These are phyloP conservation scores for Anguilla marmorata DNA, from an alignment of 2,797 vertebrate species.

Conservation along the genomic window DNA sequence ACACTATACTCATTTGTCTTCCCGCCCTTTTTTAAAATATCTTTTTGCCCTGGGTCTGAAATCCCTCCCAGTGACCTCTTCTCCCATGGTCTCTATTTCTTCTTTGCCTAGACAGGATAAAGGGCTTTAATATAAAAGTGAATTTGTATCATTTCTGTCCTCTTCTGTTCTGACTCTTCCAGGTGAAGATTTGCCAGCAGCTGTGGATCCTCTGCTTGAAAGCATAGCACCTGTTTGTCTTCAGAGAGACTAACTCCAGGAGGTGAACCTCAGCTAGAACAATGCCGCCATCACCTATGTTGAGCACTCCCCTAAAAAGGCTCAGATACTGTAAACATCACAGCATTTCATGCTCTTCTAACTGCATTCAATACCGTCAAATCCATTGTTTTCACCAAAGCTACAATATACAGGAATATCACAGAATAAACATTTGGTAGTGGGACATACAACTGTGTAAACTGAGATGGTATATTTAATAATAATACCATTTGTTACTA, in stretches of 20 bases:
- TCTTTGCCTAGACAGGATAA: not conserved
- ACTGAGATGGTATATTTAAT: not conserved
- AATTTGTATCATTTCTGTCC: not conserved
- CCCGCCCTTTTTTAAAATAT: not conserved
- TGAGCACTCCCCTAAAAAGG: not conserved
- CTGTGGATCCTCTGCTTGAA: not conserved
- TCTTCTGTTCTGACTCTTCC: not conserved
- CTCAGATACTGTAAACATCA: not conserved
- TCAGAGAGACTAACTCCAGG: not conserved
- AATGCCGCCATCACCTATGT: not conserved
- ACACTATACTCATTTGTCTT: not conserved
- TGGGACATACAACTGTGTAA: not conserved
- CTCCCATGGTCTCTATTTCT: not conserved
- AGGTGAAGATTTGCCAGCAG: not conserved
- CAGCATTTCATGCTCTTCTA: not conserved
- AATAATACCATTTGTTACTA: no score
- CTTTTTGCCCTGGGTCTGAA: not conserved
- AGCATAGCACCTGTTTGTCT: not conserved
- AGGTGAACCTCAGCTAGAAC: not conserved
- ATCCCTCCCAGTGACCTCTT: not conserved
- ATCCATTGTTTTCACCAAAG: not conserved
- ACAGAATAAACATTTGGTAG: not conserved
- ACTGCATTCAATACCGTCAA: not conserved
- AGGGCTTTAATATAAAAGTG: not conserved
- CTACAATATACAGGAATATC: not conserved